Evolutionary conservation across 2,888 invertebrate genomes (phyloP), one percentile per base, ranked within the genome.

Genomic region (Microchrysa polita): DNA sequence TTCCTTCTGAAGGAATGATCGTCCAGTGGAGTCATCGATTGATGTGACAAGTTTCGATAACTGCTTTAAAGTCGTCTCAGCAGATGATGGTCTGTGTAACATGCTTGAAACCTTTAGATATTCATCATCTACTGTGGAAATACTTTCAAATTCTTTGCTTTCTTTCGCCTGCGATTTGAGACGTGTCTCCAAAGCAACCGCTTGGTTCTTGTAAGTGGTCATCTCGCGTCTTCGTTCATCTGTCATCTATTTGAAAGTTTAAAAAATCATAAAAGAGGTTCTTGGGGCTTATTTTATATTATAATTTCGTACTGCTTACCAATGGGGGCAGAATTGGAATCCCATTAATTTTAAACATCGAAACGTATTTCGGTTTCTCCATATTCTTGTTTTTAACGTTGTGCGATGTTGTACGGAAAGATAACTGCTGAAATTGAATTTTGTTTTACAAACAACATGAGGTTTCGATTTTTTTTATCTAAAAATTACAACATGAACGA

Each of bases 251-350:
- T 42, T 9, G 42, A 7, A 48, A 34, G 48, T n/a, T 48, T 48
- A 48, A 2, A 20, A 61, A 61, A 61, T 34, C 10, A 42, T n/a
- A n/a, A 67, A 67, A 0, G 27, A 14, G 10, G 10, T 2, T 22
- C 57, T 12, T 0, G 57, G 27, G 2, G 27, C 18, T 57, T 7
- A n/a, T 18, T 16, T 18, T 9, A 1, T n/a, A n/a, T 16, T 18
- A 16, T 10, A 65, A 20, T 42, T 18, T n/a, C n/a, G n/a, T n/a
- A n/a, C n/a, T 67, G 81, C 81, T 80, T 77, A 84, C 83, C 79
- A 84, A 67, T 12, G 83, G 83, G 75, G 83, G 83, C 74, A 84
- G 75, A 75, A 84, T 84, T 52, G 83, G 81, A 67, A 81, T 80
- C n/a, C 83, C 82, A 79, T 81, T 80, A 79, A 84, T 81, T 80